Percentiles rank a stretch among this genome's conserved stretches.
Evolutionary conservation across 2,113 vertebrate species (phyloP).

Genomic region (Egretta garzetta): DNA sequence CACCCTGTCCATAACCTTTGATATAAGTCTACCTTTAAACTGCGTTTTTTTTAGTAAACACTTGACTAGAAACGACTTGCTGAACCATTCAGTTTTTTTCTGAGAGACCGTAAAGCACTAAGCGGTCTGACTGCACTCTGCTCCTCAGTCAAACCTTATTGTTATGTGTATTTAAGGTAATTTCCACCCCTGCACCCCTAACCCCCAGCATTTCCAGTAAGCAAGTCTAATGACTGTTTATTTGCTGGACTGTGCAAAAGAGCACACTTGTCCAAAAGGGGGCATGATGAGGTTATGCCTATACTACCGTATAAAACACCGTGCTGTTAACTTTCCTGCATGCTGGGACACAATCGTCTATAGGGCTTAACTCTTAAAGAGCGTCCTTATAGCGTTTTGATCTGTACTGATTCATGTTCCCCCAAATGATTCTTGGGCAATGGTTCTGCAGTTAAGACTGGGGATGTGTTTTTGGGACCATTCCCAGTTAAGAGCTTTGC

Average conservation of each 20-base stretch:
- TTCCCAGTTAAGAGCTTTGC: not conserved
- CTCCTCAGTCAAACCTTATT: not conserved
- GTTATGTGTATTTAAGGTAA: not conserved
- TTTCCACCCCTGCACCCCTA: not conserved
- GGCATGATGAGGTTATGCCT: not conserved
- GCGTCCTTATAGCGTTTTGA: rapidly evolving
- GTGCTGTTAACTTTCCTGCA: rapidly evolving
- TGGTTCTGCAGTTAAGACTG: not conserved
- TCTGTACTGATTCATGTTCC: rapidly evolving
- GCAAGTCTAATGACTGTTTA: not conserved
- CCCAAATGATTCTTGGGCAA: not conserved
- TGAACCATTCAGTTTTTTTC: not conserved
- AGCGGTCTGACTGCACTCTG: not conserved
- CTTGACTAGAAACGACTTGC: not conserved
- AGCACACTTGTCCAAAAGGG: not conserved
- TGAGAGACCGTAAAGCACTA: not conserved
- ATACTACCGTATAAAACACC: rapidly evolving
- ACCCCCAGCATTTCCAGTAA: not conserved
- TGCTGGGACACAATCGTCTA: rapidly evolving
- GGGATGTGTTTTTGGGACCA: rapidly evolving
- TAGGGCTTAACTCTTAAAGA: not conserved
- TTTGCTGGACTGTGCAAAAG: not conserved
- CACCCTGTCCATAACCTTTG: not conserved
- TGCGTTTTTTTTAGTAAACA: conserved; percentile 18
- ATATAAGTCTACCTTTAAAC: not conserved